Evolutionary conservation across 2,797 vertebrate genomes (phyloP), one percentile per base, ranked within the genome.

Genomic region (Hoplostethus mediterraneus): DNA sequence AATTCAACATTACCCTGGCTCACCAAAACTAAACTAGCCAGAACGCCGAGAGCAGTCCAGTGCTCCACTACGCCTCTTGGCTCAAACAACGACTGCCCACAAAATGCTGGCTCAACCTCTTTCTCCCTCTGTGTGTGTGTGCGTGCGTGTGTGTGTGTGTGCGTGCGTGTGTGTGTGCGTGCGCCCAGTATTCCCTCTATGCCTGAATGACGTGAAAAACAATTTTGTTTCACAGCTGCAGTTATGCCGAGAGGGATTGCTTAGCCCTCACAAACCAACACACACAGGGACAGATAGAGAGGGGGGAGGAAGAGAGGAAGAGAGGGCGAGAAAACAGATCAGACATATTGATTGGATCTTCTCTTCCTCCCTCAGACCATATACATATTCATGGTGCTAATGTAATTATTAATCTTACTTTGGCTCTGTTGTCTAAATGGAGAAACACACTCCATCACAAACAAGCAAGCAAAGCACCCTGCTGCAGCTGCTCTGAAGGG

Each of bases 371-470:
- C 75, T 54, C 51, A 53, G 66, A 79, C 67, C 33, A 73, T 87
- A 83, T 87, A 78, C 82, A 87, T 91, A 89, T 88, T 89, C 89
- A 85, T 80, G 53, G 58, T 67, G 52, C 68, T 81, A 83, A 82
- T 87, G 80, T 81, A 89, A 89, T 87, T 86, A 86, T 90, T 83
- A 84, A 86, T 89, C 79, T 78, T 77, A 84, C 75, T 89, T 84
- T 80, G 74, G 73, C 73, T 80, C n/a, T 58, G 54, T 75, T 70
- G 83, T 83, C 78, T 72, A 57, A 82, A 86, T 76, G 72, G 83
- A 90, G 83, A 33, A 75, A 82, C 77, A 70, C 51, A 72, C 65
- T 67, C 63, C 66, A 74, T 83, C 83, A 81, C 77, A 61, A 52
- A 55, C 6, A 6, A 51, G 9, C 71, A 76, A 28, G 21, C 21